phyloP scores from a whole-genome alignment of 2,888 invertebrate genomes.

The Cenopis cana region DNA sequence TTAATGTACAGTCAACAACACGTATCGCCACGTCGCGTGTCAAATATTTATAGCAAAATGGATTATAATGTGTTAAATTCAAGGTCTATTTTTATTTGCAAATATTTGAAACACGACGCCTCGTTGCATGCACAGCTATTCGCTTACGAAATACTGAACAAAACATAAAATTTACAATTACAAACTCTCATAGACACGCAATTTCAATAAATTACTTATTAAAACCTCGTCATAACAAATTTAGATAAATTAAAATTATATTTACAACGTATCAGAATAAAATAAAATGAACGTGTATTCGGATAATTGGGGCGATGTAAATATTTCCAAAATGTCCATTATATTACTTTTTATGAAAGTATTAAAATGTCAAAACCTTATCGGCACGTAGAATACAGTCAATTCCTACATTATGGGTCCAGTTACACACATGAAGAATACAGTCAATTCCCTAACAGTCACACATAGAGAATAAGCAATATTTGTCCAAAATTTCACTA shows the following conservation, averaged over 20 bases:
- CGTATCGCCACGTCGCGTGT: slow-evolving; percentile 23
- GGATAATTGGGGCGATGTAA: slow-evolving; percentile 57
- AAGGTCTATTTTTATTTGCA: slow-evolving; percentile 6
- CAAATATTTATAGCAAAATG: slow-evolving; percentile 26
- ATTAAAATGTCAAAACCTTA: slow-evolving; percentile 51
- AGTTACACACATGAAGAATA: slow-evolving; percentile 30
- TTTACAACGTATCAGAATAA: slow-evolving; percentile 67
- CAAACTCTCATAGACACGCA: slow-evolving; percentile 67
- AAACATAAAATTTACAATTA: slow-evolving; percentile 82
- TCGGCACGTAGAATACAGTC: slow-evolving; percentile 47
- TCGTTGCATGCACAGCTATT: slow-evolving; percentile 56
- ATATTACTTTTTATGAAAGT: slow-evolving; percentile 44
- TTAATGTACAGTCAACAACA: slow-evolving; percentile 45
- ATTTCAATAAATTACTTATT: slow-evolving; percentile 63
- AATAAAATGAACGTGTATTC: slow-evolving; percentile 50
- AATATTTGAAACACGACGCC: slow-evolving; percentile 20
- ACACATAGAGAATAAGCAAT: slow-evolving; percentile 43
- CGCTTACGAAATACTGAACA: slow-evolving; percentile 82
- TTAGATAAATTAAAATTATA: slow-evolving; percentile 71
- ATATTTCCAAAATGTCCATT: slow-evolving; percentile 68
- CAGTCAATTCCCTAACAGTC: slow-evolving; percentile 43
- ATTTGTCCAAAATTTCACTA: slow-evolving; percentile 38
- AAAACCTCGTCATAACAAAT: slow-evolving; percentile 69
- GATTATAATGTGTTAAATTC: neutral
- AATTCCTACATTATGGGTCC: slow-evolving; percentile 51